Conservation (phyloP, 1,140 invertebrate species). For the Apis florea region DNA sequence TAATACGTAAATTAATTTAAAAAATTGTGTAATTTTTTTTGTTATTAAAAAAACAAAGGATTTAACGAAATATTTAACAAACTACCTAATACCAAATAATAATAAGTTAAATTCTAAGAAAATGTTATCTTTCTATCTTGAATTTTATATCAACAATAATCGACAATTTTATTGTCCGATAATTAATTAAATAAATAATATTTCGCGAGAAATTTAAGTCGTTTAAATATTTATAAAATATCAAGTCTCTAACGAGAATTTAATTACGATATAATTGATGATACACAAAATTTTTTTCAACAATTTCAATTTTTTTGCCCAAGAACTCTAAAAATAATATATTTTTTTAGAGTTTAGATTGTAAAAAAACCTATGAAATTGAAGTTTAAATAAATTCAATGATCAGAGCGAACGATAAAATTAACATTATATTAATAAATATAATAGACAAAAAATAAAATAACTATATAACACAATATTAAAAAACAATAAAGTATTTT, state of each 20-base stretch:
- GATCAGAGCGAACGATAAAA: too few species aligned
- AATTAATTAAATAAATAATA: constrained; percentile 24
- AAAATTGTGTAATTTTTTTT: too few species aligned
- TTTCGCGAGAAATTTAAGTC: constrained; percentile 2
- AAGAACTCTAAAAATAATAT: background rate
- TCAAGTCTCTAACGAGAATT: constrained; percentile 28
- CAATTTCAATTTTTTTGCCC: background rate
- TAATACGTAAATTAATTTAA: too few species aligned
- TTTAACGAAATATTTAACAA: too few species aligned
- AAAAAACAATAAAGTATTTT: too few species aligned
- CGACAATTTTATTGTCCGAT: constrained; percentile 1
- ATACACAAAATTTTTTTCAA: background rate
- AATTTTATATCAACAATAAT: background rate
- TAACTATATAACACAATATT: too few species aligned
- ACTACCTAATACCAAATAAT: too few species aligned
- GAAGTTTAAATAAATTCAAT: too few species aligned
- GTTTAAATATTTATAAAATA: constrained; percentile 22
- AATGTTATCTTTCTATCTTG: constrained; percentile 6
- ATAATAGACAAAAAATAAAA: too few species aligned
- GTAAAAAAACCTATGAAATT: background rate
- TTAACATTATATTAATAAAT: too few species aligned
- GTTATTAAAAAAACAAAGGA: too few species aligned
- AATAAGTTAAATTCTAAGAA: background rate
- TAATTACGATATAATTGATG: constrained; percentile 10
- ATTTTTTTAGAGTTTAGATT: background rate